Evolutionary conservation across 1,140 invertebrate genomes (phyloP), one percentile per base, ranked within the genome.

Genomic region (Andricus grossulariae): DNA sequence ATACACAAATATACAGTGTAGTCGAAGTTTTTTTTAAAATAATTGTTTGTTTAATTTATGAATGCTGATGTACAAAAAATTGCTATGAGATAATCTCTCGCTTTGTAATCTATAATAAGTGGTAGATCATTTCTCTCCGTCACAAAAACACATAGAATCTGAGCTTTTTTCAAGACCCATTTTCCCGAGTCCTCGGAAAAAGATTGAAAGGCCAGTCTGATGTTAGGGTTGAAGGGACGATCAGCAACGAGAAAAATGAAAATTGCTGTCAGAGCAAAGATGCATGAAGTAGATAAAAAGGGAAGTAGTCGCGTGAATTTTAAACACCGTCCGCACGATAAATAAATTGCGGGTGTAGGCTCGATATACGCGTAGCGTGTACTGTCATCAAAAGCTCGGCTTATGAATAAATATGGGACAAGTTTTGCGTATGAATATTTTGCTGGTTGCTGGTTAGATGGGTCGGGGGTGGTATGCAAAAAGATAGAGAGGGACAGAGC

Each of bases 401-500:
- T 86, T 86, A 86, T 84, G 85, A 86, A 86, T 86, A 86, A 86
- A 84, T 86, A 86, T 80, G 82, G 83, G 78, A 83, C 81, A 86
- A 86, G 83, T 86, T 86, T 86, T 74, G 83, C 76, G 85, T 83
- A 86, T 84, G 85, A 86, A 86, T 86, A 86, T 86, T 84, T 84
- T 80, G 76, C 72, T 71, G 55, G 76, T 78, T 82, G 78, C 71
- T 78, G 74, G 75, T 80, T 79, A 78, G 80, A 78, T 80, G 49
- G 70, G 80, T 75, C 52, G 79, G 51, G 72, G 72, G 80, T 73
- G 60, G 51, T 76, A 74, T 78, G 54, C 60, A 52, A 49, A 71
- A 50, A 19, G 70, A 80, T 79, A 78, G 76, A 81, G 78, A 76
- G 75, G 72, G 25, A 57, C 70, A 73, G 71, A 75, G 71, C 50